phyloP scores from a whole-genome alignment of 2,888 invertebrate genomes.

The Acanthosepion lycidas region DNA sequence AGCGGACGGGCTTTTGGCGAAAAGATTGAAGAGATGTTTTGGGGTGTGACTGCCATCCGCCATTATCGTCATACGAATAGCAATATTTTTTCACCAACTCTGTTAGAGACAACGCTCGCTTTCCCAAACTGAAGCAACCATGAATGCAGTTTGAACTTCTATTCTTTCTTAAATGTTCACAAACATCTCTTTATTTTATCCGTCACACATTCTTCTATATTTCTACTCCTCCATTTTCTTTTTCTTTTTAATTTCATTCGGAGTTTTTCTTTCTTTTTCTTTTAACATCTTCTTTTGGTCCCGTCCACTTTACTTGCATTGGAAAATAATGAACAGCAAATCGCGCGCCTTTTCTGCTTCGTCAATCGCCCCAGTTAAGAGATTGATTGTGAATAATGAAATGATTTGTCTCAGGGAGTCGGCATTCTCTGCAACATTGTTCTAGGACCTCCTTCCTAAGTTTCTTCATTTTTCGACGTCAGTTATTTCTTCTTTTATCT shows the following conservation, averaged over 20 bases:
- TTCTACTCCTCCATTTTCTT: not conserved
- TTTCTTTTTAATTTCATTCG: no score
- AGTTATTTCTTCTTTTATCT: not conserved
- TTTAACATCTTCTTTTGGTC: not conserved
- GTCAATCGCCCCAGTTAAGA: constrained; percentile 4
- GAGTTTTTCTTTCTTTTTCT: no score
- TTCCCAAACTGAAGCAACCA: not conserved
- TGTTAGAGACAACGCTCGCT: not conserved
- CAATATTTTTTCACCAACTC: not conserved
- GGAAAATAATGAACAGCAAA: constrained; percentile 1
- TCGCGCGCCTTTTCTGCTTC: not conserved
- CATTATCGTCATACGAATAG: not conserved
- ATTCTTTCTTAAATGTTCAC: not conserved
- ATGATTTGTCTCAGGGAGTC: constrained; percentile 21
- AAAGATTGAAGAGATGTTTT: not conserved
- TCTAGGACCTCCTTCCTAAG: not conserved
- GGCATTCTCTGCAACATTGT: not conserved
- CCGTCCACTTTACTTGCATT: constrained; percentile 2
- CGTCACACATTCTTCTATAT: not conserved
- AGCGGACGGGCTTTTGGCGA: not conserved
- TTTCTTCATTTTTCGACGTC: not conserved
- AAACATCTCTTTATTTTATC: not conserved
- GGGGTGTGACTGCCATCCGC: not conserved
- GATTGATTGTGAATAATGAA: not conserved
- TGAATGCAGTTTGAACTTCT: not conserved